Evolutionary conservation across 2,113 vertebrate genomes (phyloP), one percentile per base, ranked within the genome.

Genomic region (Sardina pilchardus): DNA sequence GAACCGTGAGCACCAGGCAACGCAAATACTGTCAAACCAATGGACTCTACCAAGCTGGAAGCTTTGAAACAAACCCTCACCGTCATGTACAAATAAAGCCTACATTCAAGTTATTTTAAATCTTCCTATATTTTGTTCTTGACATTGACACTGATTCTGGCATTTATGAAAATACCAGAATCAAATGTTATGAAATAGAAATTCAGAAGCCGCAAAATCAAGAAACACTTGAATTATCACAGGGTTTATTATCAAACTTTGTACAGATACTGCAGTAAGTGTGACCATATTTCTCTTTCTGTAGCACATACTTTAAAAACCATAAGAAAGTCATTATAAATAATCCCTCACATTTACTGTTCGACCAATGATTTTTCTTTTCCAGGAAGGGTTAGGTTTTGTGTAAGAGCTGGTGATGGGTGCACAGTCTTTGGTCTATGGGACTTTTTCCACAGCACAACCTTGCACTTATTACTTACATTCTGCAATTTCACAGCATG

Each of bases 61-160:
- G 90, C 90, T 92, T 88, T 88, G 85, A 92, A 81, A 85, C 88
- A 71, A 87, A 71, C 83, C 24, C 24, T n/a, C 85, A 85, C 88
- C 47, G 50, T 86, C 50, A 87, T 94, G 89, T 92, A 94, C 90
- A 92, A 95, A 94, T 94, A 94, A 95, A 94, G 88, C 84, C 85
- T 87, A 83, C 86, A 92, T 93, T 89, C 89, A 83, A 89, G 88
- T 63, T 75, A 81, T 85, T 88, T 43, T 88, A 71, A 80, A 24
- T 75, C 87, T 63, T 16, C 84, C 24, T 88, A 87, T 44, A 78
- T 34, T 78, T 39, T 36, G 12, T 78, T 36, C 26, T 36, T 17
- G 30, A 36, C 5, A 1, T 17, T 39, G 3, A 34, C 71, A 1
- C 30, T 78, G 3, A 34, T 78, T 30, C 26, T 34, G 21, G 21